Evolutionary conservation across 2,888 invertebrate genomes (phyloP).

Genomic region (Pandemis corylana): DNA sequence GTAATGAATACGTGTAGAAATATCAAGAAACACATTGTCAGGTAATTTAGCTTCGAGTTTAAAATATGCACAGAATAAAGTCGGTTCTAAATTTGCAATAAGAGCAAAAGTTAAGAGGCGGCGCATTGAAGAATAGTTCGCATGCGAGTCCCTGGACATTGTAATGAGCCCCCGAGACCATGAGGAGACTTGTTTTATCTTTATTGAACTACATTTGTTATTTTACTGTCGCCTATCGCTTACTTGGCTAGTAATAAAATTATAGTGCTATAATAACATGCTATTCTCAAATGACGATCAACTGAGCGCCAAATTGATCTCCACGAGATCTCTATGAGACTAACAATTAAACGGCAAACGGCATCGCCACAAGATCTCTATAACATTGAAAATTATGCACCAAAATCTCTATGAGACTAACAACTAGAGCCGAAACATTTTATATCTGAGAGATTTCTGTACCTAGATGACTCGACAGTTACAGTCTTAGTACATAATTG

Average conservation of each 20-base stretch:
- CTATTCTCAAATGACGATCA: neutral
- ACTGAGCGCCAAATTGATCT: neutral
- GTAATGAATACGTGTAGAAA: slow-evolving; percentile 34
- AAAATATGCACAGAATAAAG: slow-evolving; percentile 38
- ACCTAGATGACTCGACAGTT: too few species aligned
- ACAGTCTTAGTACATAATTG: too few species aligned
- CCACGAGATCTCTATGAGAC: too few species aligned
- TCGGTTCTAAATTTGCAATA: slow-evolving; percentile 37
- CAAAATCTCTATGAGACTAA: too few species aligned
- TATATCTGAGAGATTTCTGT: too few species aligned
- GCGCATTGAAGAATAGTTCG: slow-evolving; percentile 25
- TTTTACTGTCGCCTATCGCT: neutral
- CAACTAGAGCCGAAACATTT: too few species aligned
- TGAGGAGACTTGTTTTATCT: neutral
- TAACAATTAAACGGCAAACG: too few species aligned
- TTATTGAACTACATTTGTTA: neutral
- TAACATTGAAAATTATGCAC: too few species aligned
- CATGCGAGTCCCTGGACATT: slow-evolving; percentile 16
- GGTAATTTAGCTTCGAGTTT: slow-evolving; percentile 35
- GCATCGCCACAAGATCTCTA: too few species aligned
- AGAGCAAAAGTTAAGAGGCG: slow-evolving; percentile 31
- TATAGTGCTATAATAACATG: neutral
- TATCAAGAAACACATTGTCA: slow-evolving; percentile 29
- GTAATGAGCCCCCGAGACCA: slow-evolving; percentile 7
- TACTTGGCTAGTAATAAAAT: neutral